A percentile compares a stretch with the other conserved stretches of the same genome.
phyloP scores from a whole-genome alignment of 2,797 vertebrate genomes.

The Scleropages formosus region DNA sequence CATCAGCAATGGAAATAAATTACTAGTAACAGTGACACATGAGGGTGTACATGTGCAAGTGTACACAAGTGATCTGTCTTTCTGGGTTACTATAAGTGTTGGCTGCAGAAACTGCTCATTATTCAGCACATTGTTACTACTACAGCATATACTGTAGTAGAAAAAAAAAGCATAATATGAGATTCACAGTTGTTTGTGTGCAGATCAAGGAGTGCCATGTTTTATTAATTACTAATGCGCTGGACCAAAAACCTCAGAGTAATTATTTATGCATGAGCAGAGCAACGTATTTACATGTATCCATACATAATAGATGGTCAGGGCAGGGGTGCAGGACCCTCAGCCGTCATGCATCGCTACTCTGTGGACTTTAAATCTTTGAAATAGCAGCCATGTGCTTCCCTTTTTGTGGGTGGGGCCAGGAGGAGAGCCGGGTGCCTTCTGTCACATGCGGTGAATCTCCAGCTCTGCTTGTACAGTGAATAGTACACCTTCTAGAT shows the following conservation, averaged over 20 bases:
- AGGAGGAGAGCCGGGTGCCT: too few species aligned
- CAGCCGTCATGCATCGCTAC: conserved; percentile 32
- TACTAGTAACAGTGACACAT: too few species aligned
- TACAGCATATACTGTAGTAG: too few species aligned
- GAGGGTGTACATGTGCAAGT: too few species aligned
- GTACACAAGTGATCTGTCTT: too few species aligned
- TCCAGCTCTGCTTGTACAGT: background rate
- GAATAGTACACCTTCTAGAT: background rate
- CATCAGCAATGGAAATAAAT: too few species aligned
- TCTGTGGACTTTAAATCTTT: too few species aligned
- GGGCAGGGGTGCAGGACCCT: conserved; percentile 56
- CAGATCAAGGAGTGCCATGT: conserved; percentile 38
- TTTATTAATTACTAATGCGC: conserved; percentile 72
- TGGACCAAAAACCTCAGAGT: conserved; percentile 57
- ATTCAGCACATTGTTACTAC: too few species aligned
- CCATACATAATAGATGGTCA: conserved; percentile 64
- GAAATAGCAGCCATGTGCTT: too few species aligned
- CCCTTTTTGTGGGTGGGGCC: background rate
- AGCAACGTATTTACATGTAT: conserved; percentile 75
- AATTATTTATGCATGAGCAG: conserved; percentile 69
- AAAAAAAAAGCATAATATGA: conserved; percentile 61
- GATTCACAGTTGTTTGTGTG: conserved; percentile 62
- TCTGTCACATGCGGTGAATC: too few species aligned
- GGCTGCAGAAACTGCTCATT: too few species aligned
- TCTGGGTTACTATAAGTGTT: too few species aligned